Evolutionary conservation across 2,888 invertebrate species (phyloP).

Genomic region (Limnephilus marmoratus): DNA sequence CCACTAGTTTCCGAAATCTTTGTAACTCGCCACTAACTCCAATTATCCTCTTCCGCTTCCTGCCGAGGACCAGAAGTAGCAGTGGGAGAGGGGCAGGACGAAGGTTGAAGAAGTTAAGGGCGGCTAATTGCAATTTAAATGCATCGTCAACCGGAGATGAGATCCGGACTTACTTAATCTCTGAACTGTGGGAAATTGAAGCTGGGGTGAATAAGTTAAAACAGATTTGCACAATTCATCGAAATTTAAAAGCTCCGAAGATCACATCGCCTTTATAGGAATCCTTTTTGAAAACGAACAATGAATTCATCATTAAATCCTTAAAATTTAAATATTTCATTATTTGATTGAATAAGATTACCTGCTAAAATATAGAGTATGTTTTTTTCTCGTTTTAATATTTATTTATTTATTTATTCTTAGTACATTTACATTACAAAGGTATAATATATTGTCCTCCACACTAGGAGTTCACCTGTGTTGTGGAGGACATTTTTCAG

Average conservation of each 20-base stretch:
- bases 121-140: slow-evolving; percentile 64
- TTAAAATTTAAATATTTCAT: too few relatives aligned
- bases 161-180: neutral
- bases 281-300: neutral
- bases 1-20: slow-evolving; percentile 5
- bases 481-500: too few relatives aligned
- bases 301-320: too few relatives aligned
- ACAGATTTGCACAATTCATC: neutral
- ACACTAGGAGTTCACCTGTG: too few relatives aligned
- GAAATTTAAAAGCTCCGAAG: neutral
- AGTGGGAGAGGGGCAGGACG: neutral
- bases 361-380: too few relatives aligned
- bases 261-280: neutral
- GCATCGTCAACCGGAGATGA: slow-evolving; percentile 49
- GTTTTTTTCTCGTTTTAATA: too few relatives aligned
- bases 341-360: too few relatives aligned
- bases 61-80: neutral
- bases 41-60: slow-evolving; percentile 41
- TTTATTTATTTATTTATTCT: too few relatives aligned
- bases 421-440: too few relatives aligned
- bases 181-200: neutral
- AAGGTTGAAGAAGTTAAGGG: slow-evolving; percentile 53
- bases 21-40: slow-evolving; percentile 21
- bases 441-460: too few relatives aligned
- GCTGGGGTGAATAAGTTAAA: neutral